These are phyloP conservation scores for Chironex yamaguchii DNA, from an alignment of 30 jellyfish, hydroid and myxozoan species.

Conservation along the genomic window DNA sequence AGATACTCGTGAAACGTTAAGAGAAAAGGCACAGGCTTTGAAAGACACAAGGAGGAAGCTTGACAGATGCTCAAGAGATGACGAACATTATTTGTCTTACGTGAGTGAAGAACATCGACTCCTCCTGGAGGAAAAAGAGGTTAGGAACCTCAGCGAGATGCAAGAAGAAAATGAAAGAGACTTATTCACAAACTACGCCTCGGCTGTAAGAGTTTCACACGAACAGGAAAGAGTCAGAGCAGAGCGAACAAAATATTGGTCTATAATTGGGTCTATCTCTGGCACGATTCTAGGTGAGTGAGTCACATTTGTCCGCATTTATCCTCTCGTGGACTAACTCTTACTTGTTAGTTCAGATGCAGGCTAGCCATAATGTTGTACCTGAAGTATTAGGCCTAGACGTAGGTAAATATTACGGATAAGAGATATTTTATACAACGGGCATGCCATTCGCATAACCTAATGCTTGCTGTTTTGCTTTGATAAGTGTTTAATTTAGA, in stretches of 20 bases:
- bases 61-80: constrained; percentile 87
- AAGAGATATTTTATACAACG: too few species aligned
- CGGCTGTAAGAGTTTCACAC: constrained; percentile 91
- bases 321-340: too few species aligned
- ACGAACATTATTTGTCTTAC: constrained; percentile 60
- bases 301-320: not conserved
- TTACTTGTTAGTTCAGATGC: too few species aligned
- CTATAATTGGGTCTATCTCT: constrained; percentile 83
- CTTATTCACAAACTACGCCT: constrained; percentile 68
- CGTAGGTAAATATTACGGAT: too few species aligned
- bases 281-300: constrained; percentile 87
- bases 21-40: constrained; percentile 34
- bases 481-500: too few species aligned
- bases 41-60: constrained; percentile 72
- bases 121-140: constrained; percentile 18
- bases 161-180: constrained; percentile 81
- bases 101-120: constrained; percentile 85
- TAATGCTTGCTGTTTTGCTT: too few species aligned
- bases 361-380: too few species aligned
- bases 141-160: constrained; percentile 32
- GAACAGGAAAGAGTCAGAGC: constrained; percentile 92
- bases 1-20: constrained; percentile 26
- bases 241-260: constrained; percentile 92
- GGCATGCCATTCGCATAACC: too few species aligned
- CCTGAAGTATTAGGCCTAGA: too few species aligned